Base-by-base conservation (phyloP, 2,888 invertebrate genomes). In the Idaea dimidiata region DNA sequence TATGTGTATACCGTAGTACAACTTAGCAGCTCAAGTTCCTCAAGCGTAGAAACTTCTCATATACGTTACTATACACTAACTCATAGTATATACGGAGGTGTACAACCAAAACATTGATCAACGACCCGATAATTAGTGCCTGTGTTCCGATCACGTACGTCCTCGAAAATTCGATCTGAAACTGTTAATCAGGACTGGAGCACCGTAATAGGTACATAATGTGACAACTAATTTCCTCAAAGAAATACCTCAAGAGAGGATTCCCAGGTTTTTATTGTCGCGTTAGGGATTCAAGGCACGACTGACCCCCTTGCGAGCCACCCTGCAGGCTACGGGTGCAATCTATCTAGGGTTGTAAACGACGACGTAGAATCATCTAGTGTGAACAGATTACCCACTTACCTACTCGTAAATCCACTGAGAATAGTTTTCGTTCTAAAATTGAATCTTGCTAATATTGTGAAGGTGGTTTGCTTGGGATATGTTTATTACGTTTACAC, bases 151-250 rank as follows among this genome's bases (percentile, higher is more conserved):
- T 59, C 63, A 66, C 59, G 66, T 66, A 63, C 58, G 54, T 17
- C 32, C 31, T 58, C 16, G 66, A 58, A 65, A 66, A 66, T 62
- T 63, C 63, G 62, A 62, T 63, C 56, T 18, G 17, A 56, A 56
- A 56, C 71, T 70, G 80, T 79, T 84, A 82, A 87, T 86, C 84
- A 86, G 78, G 71, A 66, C 73, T 74, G 74, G 78, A 78, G 70
- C 74, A 71, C 77, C 77, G 79, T 87, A 86, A 87, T 88, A 79
- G 81, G 76, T 78, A 82, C 81, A 78, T 88, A 90, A 88, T 88
- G 88, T 87, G 89, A 88, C 89, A 90, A 87, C 86, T 88, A 88
- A 90, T 90, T 89, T 88, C 88, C 87, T 84, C 83, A 80, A 84
- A 82, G 83, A 83, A 83, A 77, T 84, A 80, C 79, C 78, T 78